Conservation (phyloP, 1,140 invertebrate genomes). For the Pinna nobilis region DNA sequence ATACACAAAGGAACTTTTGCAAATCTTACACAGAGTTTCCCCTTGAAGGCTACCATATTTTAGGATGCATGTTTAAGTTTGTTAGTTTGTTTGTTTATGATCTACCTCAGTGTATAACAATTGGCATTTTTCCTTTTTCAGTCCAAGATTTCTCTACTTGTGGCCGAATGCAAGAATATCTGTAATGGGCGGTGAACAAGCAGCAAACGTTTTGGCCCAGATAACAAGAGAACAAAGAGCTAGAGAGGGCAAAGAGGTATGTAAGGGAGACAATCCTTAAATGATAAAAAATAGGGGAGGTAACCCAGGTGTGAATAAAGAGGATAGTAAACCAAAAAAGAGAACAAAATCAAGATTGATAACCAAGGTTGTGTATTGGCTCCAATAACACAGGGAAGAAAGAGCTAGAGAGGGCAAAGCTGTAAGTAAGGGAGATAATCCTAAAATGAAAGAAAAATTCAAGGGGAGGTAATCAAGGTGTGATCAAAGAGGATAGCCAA, state of each 20-base stretch:
- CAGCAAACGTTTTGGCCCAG: slow-evolving; percentile 73
- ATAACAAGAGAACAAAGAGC: slow-evolving; percentile 83
- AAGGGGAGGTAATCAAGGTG: neutral
- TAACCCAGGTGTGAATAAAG: neutral
- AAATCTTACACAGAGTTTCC: too few species aligned
- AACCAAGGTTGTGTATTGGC: slow-evolving; percentile 81
- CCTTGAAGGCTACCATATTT: too few species aligned
- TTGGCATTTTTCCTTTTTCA: slow-evolving; percentile 53
- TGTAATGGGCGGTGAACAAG: slow-evolving; percentile 76
- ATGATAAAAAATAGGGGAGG: neutral
- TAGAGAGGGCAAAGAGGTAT: slow-evolving; percentile 83
- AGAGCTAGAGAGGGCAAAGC: slow-evolving; percentile 89
- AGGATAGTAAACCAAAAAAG: too few species aligned
- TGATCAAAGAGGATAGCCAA: too few species aligned
- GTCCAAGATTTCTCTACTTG: slow-evolving; percentile 74
- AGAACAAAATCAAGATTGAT: neutral
- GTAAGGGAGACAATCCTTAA: slow-evolving; percentile 4
- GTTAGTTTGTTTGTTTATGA: too few species aligned
- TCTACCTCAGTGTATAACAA: too few species aligned
- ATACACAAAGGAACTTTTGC: too few species aligned
- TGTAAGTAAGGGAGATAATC: too few species aligned
- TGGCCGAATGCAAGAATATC: slow-evolving; percentile 75
- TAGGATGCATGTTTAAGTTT: too few species aligned
- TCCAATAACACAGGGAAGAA: slow-evolving; percentile 87
- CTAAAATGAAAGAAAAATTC: neutral